phyloP scores from a whole-genome alignment of 1,140 invertebrate genomes.

The Solen grandis region DNA sequence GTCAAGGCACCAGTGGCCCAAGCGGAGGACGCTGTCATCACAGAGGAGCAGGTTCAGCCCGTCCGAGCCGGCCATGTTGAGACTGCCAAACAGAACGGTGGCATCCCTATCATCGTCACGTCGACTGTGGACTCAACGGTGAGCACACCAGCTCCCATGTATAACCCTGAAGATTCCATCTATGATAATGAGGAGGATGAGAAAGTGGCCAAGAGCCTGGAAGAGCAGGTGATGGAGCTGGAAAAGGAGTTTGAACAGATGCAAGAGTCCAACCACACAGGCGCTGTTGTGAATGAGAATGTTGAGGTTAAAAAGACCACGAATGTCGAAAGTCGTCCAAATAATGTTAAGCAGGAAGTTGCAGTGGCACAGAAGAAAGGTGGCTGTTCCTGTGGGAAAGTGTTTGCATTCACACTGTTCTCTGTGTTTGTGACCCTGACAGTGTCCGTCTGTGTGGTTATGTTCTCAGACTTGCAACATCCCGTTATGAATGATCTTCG shows the following conservation, averaged over 20 bases:
- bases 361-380: conserved; percentile 34
- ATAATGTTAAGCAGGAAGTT: conserved; percentile 15
- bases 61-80: background rate
- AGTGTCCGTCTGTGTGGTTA: conserved; percentile 66
- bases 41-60: conserved; percentile 52
- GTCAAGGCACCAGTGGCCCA: conserved; percentile 58
- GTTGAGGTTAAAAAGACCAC: conserved; percentile 30
- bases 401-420: conserved; percentile 63
- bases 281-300: conserved; percentile 29
- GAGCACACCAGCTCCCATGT: conserved; percentile 59
- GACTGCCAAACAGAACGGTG: conserved; percentile 57
- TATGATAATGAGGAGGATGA: conserved; percentile 63
- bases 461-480: conserved; percentile 72
- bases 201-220: conserved; percentile 62
- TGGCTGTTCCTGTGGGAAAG: conserved; percentile 58
- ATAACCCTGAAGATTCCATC: conserved; percentile 69
- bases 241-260: conserved; percentile 67
- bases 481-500: conserved; percentile 63
- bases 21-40: conserved; percentile 46
- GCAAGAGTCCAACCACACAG: conserved; percentile 64
- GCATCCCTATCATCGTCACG: conserved; percentile 47
- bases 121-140: background rate
- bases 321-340: background rate
- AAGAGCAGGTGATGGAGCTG: conserved; percentile 73
- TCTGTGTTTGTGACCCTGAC: conserved; percentile 67